These are phyloP conservation scores for Automeris io DNA, from an alignment of 2,888 invertebrate genomes.

Conservation along the genomic window DNA sequence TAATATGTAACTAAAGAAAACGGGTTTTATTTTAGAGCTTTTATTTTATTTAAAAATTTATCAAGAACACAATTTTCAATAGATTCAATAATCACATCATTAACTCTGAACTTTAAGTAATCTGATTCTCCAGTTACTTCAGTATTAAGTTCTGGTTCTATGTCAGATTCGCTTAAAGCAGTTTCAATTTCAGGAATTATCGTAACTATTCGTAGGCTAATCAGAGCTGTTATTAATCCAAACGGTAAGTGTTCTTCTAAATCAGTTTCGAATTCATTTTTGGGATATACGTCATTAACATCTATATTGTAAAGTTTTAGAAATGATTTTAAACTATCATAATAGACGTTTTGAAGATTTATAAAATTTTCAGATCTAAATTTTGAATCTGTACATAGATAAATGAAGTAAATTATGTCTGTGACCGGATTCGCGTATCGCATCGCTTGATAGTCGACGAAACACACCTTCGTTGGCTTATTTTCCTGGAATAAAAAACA, in stretches of 20 bases:
- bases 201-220: constrained; percentile 47
- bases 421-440: constrained; percentile 53
- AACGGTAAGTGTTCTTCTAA: constrained; percentile 38
- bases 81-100: constrained; percentile 51
- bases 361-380: constrained; percentile 47
- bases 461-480: constrained; percentile 38
- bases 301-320: constrained; percentile 39
- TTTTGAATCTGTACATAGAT: constrained; percentile 46
- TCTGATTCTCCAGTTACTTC: constrained; percentile 25
- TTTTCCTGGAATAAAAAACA: constrained; percentile 29
- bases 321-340: constrained; percentile 38
- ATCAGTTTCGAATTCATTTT: constrained; percentile 39
- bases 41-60: constrained; percentile 29
- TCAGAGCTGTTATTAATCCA: constrained; percentile 48
- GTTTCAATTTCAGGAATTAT: constrained; percentile 34
- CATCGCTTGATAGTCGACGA: constrained; percentile 61
- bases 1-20: no score
- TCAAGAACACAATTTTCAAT: constrained; percentile 42
- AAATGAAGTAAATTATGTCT: constrained; percentile 52
- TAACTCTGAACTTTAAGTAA: constrained; percentile 38
- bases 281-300: constrained; percentile 34
- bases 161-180: constrained; percentile 21
- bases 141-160: constrained; percentile 20
- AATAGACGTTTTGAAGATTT: constrained; percentile 38
- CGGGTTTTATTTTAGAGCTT: no score